These are phyloP conservation scores for Ascidia mentula DNA, from an alignment of 23 tunicate species.

Conservation along the genomic window DNA sequence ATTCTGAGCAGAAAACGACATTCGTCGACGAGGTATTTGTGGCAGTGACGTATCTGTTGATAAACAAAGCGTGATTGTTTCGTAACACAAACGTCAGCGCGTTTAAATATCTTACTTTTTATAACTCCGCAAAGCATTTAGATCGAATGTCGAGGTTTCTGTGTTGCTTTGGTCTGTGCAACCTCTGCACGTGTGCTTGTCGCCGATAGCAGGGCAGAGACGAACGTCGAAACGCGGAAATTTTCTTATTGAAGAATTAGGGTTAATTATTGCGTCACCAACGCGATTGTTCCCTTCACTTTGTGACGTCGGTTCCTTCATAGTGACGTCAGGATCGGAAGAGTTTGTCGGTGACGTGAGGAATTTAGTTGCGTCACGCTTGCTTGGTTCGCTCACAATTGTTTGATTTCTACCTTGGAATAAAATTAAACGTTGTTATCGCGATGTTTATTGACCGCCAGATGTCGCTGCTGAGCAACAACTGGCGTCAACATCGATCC, in stretches of 20 bases:
- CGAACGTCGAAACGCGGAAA: neutral
- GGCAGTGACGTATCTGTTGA: slow-evolving; percentile 33
- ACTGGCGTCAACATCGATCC: no score
- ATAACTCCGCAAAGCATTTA: neutral
- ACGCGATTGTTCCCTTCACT: neutral
- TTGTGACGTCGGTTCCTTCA: neutral
- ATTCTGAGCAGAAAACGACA: slow-evolving; percentile 23
- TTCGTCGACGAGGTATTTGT: slow-evolving; percentile 12
- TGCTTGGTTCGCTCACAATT: neutral
- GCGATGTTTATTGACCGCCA: no score
- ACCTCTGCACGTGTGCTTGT: neutral
- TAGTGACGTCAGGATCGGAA: neutral
- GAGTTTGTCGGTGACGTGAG: neutral
- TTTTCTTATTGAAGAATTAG: neutral
- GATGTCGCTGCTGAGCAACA: no score
- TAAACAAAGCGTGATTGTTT: neutral
- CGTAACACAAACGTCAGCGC: neutral
- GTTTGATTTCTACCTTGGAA: neutral
- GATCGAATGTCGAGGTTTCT: neutral
- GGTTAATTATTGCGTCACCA: slow-evolving; percentile 3
- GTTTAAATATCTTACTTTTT: neutral
- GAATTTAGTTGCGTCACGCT: neutral
- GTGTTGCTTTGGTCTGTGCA: neutral
- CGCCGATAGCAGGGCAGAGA: neutral
- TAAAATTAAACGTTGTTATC: neutral